These are phyloP conservation scores for Gambusia affinis DNA, from an alignment of 2,113 vertebrate species.

Conservation along the genomic window DNA sequence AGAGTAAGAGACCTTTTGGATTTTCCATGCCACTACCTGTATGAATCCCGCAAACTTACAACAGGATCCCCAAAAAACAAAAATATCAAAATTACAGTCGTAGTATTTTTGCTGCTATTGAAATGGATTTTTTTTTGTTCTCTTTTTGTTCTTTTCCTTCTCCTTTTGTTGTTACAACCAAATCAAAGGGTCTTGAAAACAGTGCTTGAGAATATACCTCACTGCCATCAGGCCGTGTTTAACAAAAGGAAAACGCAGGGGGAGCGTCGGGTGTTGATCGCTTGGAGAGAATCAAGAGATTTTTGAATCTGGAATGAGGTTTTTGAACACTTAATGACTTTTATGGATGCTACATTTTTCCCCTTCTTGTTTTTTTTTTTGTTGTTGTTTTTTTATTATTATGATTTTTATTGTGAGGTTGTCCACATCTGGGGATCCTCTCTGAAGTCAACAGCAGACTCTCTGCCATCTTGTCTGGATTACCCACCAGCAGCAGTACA, in stretches of 20 bases:
- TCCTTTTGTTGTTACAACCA: constrained; percentile 65
- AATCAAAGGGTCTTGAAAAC: constrained; percentile 78
- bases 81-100: constrained; percentile 61
- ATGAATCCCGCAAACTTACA: constrained; percentile 59
- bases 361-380: constrained; percentile 18
- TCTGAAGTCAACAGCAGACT: constrained; percentile 54
- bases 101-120: constrained; percentile 79
- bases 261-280: constrained; percentile 42
- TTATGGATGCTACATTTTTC: constrained; percentile 52
- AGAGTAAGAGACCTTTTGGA: constrained; percentile 67
- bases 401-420: constrained; percentile 27
- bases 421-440: constrained; percentile 50
- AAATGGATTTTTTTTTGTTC: constrained; percentile 61
- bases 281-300: constrained; percentile 51
- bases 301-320: constrained; percentile 59
- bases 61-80: constrained; percentile 56
- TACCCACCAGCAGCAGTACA: constrained; percentile 63
- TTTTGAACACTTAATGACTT: constrained; percentile 61
- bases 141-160: constrained; percentile 42
- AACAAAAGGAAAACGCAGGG: constrained; percentile 12
- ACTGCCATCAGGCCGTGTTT: constrained; percentile 56
- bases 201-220: constrained; percentile 71
- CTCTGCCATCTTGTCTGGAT: constrained; percentile 71
- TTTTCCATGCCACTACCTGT: constrained; percentile 66
- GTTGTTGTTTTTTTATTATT: no score